phyloP scores from a whole-genome alignment of 2,113 vertebrate genomes.

The Abramis brama region DNA sequence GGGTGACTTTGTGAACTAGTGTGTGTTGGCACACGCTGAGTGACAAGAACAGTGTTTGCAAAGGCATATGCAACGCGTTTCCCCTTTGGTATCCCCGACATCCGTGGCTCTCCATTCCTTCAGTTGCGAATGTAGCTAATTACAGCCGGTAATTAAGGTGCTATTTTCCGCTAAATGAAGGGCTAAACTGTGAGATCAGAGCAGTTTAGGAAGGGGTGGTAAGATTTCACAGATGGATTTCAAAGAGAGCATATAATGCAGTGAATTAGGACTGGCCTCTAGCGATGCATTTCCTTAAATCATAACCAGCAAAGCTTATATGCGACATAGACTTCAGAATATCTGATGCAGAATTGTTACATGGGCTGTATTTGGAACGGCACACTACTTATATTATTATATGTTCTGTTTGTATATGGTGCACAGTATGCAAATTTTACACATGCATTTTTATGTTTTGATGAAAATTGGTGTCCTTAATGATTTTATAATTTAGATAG shows the following conservation, averaged over 20 bases:
- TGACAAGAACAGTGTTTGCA: not conserved
- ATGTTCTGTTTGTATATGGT: not conserved
- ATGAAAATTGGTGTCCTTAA: not conserved
- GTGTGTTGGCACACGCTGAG: not conserved
- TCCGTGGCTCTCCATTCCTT: constrained; percentile 12
- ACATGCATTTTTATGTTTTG: not conserved
- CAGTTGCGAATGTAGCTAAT: constrained; percentile 22
- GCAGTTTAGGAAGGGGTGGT: not conserved
- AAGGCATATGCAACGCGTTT: constrained; percentile 1
- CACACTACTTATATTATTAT: not conserved
- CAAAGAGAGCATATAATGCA: constrained; percentile 19
- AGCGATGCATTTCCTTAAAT: not conserved
- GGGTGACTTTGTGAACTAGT: constrained; percentile 23
- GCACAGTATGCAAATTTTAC: not conserved
- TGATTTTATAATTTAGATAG: not conserved
- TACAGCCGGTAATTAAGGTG: constrained; percentile 9
- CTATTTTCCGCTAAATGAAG: constrained; percentile 27
- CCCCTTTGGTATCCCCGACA: not conserved
- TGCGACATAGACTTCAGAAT: not conserved
- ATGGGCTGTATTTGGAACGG: not conserved
- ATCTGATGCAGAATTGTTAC: not conserved
- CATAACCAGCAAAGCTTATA: constrained; percentile 3
- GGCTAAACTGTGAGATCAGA: constrained; percentile 2
- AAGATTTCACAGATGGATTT: constrained; percentile 24
- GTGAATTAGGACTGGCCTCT: not conserved